Evolutionary conservation across 2,888 invertebrate species (phyloP).

Genomic region (Trachelus troglodyta): DNA sequence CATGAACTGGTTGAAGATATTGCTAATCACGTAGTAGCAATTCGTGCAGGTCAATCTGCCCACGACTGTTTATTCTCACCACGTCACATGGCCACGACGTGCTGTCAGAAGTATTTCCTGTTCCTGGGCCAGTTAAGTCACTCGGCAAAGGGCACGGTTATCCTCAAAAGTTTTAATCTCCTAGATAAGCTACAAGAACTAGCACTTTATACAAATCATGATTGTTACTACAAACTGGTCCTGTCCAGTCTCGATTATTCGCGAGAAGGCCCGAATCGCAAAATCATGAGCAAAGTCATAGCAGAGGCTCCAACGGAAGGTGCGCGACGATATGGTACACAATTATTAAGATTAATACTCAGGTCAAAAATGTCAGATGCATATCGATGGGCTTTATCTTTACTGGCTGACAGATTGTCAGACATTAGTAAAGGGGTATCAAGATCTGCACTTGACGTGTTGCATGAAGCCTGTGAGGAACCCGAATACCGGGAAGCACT

Average conservation of each 20-base stretch:
- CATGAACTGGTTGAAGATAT: conserved; percentile 86
- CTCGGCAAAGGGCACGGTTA: conserved; percentile 74
- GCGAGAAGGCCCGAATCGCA: conserved; percentile 77
- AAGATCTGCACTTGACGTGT: conserved; percentile 81
- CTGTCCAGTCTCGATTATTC: conserved; percentile 92
- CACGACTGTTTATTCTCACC: conserved; percentile 91
- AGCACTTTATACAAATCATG: conserved; percentile 85
- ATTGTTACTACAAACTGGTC: conserved; percentile 93
- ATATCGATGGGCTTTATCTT: conserved; percentile 87
- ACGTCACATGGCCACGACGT: conserved; percentile 86
- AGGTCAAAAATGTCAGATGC: conserved; percentile 81
- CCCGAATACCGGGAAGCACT: conserved; percentile 61
- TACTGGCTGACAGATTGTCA: conserved; percentile 85
- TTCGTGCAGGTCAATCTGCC: conserved; percentile 79
- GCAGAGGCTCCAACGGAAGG: conserved; percentile 66
- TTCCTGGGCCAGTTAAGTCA: conserved; percentile 90
- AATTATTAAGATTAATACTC: conserved; percentile 88
- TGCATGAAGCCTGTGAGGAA: conserved; percentile 95
- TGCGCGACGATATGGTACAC: conserved; percentile 87
- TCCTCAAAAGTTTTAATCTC: conserved; percentile 72
- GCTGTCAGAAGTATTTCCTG: conserved; percentile 95
- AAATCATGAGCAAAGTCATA: conserved; percentile 73
- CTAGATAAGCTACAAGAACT: conserved; percentile 75
- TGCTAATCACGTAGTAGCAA: conserved; percentile 78
- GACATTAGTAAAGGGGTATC: conserved; percentile 86